phyloP scores from a whole-genome alignment of 2,797 vertebrate genomes.

The Margarornis squamiger region DNA sequence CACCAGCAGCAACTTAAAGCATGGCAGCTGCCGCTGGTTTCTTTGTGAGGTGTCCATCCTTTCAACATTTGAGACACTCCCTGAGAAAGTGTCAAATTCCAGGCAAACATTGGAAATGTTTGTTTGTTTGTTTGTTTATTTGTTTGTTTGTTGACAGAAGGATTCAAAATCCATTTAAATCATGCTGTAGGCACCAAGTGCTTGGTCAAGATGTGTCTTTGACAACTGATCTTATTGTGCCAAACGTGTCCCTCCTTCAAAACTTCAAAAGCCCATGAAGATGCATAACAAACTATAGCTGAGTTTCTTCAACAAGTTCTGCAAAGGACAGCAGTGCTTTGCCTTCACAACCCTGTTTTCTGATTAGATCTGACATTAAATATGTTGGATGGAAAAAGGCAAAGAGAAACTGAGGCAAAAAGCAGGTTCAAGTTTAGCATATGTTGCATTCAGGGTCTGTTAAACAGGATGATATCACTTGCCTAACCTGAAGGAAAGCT shows the following conservation, averaged over 20 bases:
- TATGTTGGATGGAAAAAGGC: not conserved
- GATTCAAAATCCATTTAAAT: not conserved
- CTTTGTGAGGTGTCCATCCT: not conserved
- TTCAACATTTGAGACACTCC: not conserved
- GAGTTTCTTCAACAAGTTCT: not conserved
- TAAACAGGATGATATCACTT: not conserved
- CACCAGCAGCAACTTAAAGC: not conserved
- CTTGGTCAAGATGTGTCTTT: constrained; percentile 18
- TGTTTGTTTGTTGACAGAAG: not conserved
- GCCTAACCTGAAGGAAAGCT: not conserved
- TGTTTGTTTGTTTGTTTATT: not conserved
- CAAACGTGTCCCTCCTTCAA: not conserved
- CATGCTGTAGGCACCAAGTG: not conserved
- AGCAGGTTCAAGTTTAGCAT: not conserved
- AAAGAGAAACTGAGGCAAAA: not conserved
- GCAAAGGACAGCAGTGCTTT: not conserved
- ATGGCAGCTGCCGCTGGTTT: not conserved
- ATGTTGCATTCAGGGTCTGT: not conserved
- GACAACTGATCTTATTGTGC: not conserved
- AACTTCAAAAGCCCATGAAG: not conserved
- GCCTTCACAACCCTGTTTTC: not conserved
- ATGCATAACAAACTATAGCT: not conserved
- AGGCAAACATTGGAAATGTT: not conserved
- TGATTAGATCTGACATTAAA: not conserved
- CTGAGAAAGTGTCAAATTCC: not conserved